Percentiles rank a stretch among this genome's conserved stretches.
Conservation (phyloP, 2,888 invertebrate species). For the Cataglyphis rosenhaueri region DNA sequence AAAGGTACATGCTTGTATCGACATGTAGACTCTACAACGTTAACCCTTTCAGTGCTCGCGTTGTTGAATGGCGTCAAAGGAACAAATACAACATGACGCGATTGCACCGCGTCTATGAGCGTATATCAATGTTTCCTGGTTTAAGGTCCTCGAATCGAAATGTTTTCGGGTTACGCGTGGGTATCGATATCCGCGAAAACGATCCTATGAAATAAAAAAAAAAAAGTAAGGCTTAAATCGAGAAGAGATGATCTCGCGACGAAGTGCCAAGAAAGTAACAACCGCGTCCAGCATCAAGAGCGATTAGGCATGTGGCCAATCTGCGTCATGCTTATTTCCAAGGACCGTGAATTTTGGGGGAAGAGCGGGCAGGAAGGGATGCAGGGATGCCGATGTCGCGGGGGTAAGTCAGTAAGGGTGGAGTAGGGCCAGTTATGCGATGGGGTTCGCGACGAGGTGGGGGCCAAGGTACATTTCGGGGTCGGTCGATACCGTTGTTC, state of each 20-base stretch:
- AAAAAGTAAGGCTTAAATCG: neutral
- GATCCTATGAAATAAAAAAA: neutral
- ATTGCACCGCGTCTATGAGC: neutral
- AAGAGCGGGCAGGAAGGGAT: conserved; percentile 27
- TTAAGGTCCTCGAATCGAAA: neutral
- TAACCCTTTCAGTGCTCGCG: conserved; percentile 35
- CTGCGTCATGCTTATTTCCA: conserved; percentile 25
- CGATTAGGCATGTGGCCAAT: conserved; percentile 47
- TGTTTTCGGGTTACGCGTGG: neutral
- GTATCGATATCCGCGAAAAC: neutral
- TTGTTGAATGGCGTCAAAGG: conserved; percentile 43
- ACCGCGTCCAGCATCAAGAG: neutral
- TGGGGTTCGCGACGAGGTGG: conserved; percentile 43
- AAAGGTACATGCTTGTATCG: conserved; percentile 47
- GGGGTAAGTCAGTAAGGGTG: conserved; percentile 31
- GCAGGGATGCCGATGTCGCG: conserved; percentile 47
- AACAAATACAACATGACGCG: conserved; percentile 39
- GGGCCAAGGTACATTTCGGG: conserved; percentile 68
- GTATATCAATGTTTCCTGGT: neutral
- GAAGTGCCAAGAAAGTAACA: conserved; percentile 28
- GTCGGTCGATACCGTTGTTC: conserved; percentile 76
- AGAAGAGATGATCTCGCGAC: conserved; percentile 28
- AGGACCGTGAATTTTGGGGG: conserved; percentile 36
- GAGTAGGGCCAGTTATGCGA: conserved; percentile 63
- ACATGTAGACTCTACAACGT: conserved; percentile 34